A percentile compares a stretch with the other conserved stretches of the same genome.
Evolutionary conservation across 2,888 invertebrate genomes (phyloP).

Genomic region (Leptinotarsa tumamoca): DNA sequence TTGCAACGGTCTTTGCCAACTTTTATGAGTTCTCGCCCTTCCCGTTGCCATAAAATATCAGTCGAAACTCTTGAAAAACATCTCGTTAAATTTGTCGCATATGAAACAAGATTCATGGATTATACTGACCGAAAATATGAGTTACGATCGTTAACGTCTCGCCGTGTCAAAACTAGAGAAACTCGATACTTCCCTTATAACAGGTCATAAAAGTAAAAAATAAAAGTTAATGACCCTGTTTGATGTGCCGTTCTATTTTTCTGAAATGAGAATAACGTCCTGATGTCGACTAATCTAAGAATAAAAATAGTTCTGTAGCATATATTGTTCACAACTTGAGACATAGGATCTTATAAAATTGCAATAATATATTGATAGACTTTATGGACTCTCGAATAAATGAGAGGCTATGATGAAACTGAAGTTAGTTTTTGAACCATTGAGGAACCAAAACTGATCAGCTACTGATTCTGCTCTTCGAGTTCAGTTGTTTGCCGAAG

Average conservation of each 20-base stretch:
- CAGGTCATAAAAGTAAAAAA: constrained; percentile 54
- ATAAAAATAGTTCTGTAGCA: not conserved
- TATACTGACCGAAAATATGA: constrained; percentile 61
- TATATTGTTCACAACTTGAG: not conserved
- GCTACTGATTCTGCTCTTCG: too few relatives aligned
- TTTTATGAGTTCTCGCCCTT: constrained; percentile 58
- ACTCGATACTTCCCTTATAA: constrained; percentile 50
- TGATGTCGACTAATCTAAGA: not conserved
- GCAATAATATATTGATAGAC: too few relatives aligned
- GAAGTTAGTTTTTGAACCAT: too few relatives aligned
- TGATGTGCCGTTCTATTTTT: constrained; percentile 24
- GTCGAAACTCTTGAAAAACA: constrained; percentile 32
- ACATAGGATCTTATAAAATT: too few relatives aligned
- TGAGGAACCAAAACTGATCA: too few relatives aligned
- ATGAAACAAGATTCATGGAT: constrained; percentile 59
- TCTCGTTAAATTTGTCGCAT: constrained; percentile 62
- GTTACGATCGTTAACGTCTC: constrained; percentile 59
- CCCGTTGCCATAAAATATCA: constrained; percentile 52
- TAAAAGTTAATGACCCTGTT: constrained; percentile 44
- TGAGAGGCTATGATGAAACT: too few relatives aligned
- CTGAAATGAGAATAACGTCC: not conserved
- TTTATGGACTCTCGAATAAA: too few relatives aligned
- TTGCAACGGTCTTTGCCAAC: constrained; percentile 46
- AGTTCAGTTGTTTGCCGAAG: too few relatives aligned
- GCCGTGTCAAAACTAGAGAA: constrained; percentile 51